These are phyloP conservation scores for Guaruba guarouba DNA, from an alignment of 2,113 vertebrate genomes.

Conservation along the genomic window DNA sequence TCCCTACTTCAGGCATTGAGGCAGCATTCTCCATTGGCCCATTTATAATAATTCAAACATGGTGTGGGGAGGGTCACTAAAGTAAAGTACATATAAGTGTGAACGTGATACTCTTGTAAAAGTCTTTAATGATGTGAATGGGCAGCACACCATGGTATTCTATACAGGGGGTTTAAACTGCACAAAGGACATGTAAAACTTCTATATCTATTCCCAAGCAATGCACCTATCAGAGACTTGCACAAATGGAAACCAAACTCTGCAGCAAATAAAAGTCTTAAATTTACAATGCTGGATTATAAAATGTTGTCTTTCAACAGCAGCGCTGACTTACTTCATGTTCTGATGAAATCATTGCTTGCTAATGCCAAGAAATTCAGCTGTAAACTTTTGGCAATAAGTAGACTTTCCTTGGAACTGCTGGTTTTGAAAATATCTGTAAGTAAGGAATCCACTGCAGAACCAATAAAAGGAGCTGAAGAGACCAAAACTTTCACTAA, in stretches of 20 bases:
- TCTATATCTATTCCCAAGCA: conserved; percentile 57
- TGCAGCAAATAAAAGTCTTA: conserved; percentile 50
- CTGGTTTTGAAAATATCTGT: conserved; percentile 64
- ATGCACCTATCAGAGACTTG: conserved; percentile 29
- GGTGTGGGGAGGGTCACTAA: neutral
- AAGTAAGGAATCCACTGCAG: conserved; percentile 56
- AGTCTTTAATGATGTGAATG: conserved; percentile 52
- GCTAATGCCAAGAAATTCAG: conserved; percentile 26
- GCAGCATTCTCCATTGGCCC: neutral
- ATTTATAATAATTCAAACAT: conserved; percentile 61
- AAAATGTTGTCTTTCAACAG: conserved; percentile 46
- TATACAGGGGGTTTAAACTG: conserved; percentile 41
- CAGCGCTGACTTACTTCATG: conserved; percentile 20
- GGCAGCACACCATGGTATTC: neutral
- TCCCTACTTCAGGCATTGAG: conserved; percentile 38
- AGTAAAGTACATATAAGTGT: conserved; percentile 9
- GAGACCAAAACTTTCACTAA: conserved; percentile 62
- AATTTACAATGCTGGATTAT: conserved; percentile 51
- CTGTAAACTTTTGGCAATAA: conserved; percentile 64
- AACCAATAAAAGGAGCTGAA: conserved; percentile 59
- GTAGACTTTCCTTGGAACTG: conserved; percentile 40
- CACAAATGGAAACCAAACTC: conserved; percentile 56
- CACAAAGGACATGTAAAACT: conserved; percentile 60
- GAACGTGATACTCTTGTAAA: conserved; percentile 41
- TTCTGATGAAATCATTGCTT: conserved; percentile 55